Percentiles rank a stretch among this genome's conserved stretches.
Conservation (phyloP, 2,797 vertebrate genomes). For the Micrastur ruficollis region DNA sequence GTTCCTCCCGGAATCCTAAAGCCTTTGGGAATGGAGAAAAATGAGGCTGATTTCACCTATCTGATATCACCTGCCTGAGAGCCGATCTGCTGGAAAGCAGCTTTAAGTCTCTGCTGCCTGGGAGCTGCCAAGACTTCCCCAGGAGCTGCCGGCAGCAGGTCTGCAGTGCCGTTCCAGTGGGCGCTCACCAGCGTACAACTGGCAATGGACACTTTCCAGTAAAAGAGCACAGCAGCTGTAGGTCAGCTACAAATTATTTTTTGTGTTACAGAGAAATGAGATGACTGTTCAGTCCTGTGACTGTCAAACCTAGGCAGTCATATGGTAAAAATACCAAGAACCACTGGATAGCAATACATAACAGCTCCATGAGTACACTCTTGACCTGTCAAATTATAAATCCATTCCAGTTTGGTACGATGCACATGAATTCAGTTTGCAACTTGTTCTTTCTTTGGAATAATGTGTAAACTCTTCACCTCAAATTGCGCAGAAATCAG, state of each 20-base stretch:
- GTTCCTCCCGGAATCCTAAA: neutral
- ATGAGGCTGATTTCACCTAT: neutral
- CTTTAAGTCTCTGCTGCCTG: neutral
- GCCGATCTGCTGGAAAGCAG: neutral
- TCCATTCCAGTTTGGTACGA: neutral
- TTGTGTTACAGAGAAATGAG: neutral
- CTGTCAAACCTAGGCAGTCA: neutral
- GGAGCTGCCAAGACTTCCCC: neutral
- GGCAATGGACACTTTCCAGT: neutral
- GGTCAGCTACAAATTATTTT: neutral
- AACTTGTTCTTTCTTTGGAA: slow-evolving; percentile 31
- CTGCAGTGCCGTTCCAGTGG: neutral
- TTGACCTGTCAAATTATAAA: slow-evolving; percentile 27
- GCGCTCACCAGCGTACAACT: neutral
- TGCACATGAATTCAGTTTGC: neutral
- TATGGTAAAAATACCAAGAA: neutral
- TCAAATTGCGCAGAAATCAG: slow-evolving; percentile 35
- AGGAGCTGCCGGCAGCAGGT: neutral
- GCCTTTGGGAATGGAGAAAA: neutral
- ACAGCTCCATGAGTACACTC: slow-evolving; percentile 35
- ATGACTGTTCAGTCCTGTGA: neutral
- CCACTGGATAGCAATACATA: neutral
- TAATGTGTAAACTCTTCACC: slow-evolving; percentile 29
- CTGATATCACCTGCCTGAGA: neutral
- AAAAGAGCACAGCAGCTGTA: neutral